A percentile compares a stretch with the other conserved stretches of the same genome.
Evolutionary conservation across 1,140 invertebrate species (phyloP).

Genomic region (Sipha flava): DNA sequence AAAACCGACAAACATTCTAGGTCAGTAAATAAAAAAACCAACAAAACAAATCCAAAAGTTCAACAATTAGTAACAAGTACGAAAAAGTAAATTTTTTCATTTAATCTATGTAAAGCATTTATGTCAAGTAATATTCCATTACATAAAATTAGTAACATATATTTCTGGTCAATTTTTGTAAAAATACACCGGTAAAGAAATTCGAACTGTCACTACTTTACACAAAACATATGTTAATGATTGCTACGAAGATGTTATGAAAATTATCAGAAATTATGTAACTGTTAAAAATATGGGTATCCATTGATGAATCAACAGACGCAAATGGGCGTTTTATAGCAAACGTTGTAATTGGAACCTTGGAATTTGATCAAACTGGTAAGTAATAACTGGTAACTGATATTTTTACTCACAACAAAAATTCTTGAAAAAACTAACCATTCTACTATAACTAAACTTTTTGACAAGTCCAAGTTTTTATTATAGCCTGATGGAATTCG

Average conservation of each 20-base stretch:
- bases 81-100: too few relatives aligned
- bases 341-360: not conserved
- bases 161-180: too few relatives aligned
- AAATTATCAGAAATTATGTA: not conserved
- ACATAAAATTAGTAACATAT: too few relatives aligned
- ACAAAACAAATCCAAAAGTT: too few relatives aligned
- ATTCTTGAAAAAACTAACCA: not conserved
- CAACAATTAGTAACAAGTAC: too few relatives aligned
- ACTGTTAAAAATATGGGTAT: not conserved
- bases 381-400: too few relatives aligned
- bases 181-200: not conserved
- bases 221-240: not conserved
- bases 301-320: not conserved
- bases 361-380: not conserved
- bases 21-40: too few relatives aligned
- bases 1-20: too few relatives aligned
- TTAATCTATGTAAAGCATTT: too few relatives aligned
- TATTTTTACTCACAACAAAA: not conserved
- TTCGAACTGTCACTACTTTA: not conserved
- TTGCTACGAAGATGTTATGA: not conserved
- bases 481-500: not conserved
- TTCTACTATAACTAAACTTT: not conserved
- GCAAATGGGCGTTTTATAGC: too few relatives aligned
- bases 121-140: too few relatives aligned
- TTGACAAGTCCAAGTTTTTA: not conserved